Evolutionary conservation across 2,888 invertebrate species (phyloP).

Genomic region (Daptonema setosum): DNA sequence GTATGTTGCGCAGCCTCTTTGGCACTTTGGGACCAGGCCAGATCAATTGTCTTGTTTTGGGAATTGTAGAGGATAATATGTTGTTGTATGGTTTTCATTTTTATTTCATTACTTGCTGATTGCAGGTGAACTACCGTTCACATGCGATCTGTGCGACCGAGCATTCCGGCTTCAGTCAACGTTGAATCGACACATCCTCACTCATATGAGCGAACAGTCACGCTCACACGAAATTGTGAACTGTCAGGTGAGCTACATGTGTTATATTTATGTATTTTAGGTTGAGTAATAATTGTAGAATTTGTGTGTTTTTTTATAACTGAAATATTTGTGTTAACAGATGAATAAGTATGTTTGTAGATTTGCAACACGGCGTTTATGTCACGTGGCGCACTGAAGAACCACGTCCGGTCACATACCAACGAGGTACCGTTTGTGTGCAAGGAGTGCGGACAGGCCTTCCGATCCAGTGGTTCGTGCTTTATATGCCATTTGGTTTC

Average conservation of each 20-base stretch:
- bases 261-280: too few species aligned
- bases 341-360: slow-evolving; percentile 32
- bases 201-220: not conserved
- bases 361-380: slow-evolving; percentile 37
- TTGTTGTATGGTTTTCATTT: too few species aligned
- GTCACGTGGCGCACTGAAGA: slow-evolving; percentile 19
- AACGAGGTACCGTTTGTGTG: slow-evolving; percentile 47
- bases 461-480: slow-evolving; percentile 46
- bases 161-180: slow-evolving; percentile 5
- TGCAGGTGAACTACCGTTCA: slow-evolving; percentile 3
- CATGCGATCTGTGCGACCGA: not conserved
- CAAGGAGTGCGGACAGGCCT: slow-evolving; percentile 50
- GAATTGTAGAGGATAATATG: too few species aligned
- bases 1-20: too few species aligned
- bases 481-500: too few species aligned
- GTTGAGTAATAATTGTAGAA: too few species aligned
- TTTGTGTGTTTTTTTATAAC: too few species aligned
- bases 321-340: too few species aligned
- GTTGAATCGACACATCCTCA: not conserved
- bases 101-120: too few species aligned
- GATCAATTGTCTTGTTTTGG: too few species aligned
- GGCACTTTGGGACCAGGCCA: too few species aligned
- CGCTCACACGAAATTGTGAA: not conserved
- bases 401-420: slow-evolving; percentile 31
- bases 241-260: too few species aligned